A percentile compares a stretch with the other conserved stretches of the same genome.
Conservation (phyloP, 2,888 invertebrate genomes). For the Aproaerema taeniolella region DNA sequence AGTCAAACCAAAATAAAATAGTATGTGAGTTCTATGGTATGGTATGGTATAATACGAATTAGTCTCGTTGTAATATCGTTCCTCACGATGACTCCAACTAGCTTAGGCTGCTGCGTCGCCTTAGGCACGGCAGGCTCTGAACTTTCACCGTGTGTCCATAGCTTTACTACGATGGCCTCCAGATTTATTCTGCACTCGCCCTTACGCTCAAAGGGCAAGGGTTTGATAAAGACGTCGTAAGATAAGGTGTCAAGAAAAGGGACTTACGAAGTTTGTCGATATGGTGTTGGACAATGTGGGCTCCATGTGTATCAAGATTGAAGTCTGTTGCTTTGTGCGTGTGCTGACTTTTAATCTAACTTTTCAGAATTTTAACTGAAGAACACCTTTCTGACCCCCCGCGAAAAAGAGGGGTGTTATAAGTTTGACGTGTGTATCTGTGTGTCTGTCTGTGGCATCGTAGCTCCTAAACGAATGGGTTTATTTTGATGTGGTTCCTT, state of each 20-base stretch:
- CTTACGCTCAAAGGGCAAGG: slow-evolving; percentile 28
- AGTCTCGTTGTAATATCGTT: slow-evolving; percentile 20
- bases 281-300: no score
- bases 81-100: slow-evolving; percentile 23
- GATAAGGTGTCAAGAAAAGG: slow-evolving; percentile 1
- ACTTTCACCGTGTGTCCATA: slow-evolving; percentile 61
- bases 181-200: slow-evolving; percentile 44
- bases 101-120: slow-evolving; percentile 43
- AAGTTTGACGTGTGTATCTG: no score
- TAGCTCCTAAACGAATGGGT: no score
- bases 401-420: no score
- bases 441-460: no score
- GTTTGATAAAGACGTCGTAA: slow-evolving; percentile 20
- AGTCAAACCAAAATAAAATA: background rate
- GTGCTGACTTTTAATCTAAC: no score
- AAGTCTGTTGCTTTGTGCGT: no score
- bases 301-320: no score
- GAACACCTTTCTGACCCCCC: no score
- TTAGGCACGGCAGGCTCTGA: slow-evolving; percentile 31
- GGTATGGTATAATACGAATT: background rate
- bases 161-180: slow-evolving; percentile 40
- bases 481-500: no score
- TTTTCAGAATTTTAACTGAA: no score
- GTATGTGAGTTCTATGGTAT: background rate
- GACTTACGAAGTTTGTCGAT: no score